Evolutionary conservation across 2,797 vertebrate genomes (phyloP), one percentile per base, ranked within the genome.

Genomic region (Tadarida brasiliensis): DNA sequence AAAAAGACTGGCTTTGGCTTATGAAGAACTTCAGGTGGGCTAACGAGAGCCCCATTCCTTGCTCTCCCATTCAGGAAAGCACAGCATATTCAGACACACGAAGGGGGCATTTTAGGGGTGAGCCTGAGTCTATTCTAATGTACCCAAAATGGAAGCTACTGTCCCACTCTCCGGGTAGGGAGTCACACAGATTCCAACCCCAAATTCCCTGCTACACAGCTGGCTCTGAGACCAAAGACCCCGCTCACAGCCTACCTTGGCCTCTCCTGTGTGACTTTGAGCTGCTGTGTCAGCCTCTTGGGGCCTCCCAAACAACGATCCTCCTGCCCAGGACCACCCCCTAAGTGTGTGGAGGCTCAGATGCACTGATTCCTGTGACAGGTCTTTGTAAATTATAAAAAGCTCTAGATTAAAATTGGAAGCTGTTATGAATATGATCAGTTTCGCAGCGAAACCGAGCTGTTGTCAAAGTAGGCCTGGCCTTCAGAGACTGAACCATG

Each of bases 391-490:
- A 22, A 24, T 88, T 88, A 70, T 84, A 90, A 92, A 95, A 91
- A 84, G 83, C 90, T 93, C 80, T 76, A 74, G 74, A 84, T 78
- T 85, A 73, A 96, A 95, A 73, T 57, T 24, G 68, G 59, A 93
- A 97, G 80, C 88, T 63, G 57, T 90, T 94, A 63, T 51, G 33
- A 81, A 81, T 89, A 47, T 81, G 51, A 90, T 90, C 73, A 76
- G 35, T 92, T 85, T 87, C 16, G 17, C 70, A 91, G 87, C 61
- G 93, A 91, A 71, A 80, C 57, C 11, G 56, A 77, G 85, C 93
- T 56, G 8, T 54, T 76, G 49, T 73, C 9, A 8, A 67, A 49
- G 33, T 2, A 14, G 44, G 54, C 20, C 59, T 9, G 22, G 44
- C 65, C 87, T 51, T 95, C 2, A 2, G 20, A 33, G 26, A 17